Base-by-base conservation (phyloP, 2,888 invertebrate genomes). In the Harpagoxenus sublaevis region DNA sequence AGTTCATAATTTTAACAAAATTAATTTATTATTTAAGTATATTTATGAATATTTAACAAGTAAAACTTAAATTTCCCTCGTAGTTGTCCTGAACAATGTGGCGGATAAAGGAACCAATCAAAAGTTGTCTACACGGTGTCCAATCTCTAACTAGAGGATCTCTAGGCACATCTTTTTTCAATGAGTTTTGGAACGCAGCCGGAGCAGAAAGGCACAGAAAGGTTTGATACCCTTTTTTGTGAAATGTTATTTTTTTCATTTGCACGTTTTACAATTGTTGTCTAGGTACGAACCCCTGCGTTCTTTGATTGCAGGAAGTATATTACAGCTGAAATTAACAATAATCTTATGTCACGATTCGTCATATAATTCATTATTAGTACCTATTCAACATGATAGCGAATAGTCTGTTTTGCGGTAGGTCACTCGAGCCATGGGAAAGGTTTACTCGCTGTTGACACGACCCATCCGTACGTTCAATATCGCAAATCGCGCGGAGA, bases 401-500 rank as follows among this genome's bases (percentile, higher is more conserved):
- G 18, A 77, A 45, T 66, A 12, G 3, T 66, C 2, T 39, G 1
- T 78, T 57, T 68, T 31, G 4, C 10, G 15, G 74, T 86, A 82
- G 84, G 93, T 83, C 10, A 31, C 8, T 66, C 35, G 15, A 57
- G 71, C 1, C 94, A 97, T 97, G 97, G 97, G 97, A 91, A 96
- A 96, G 95, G 96, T 96, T 91, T 95, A 96, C 89, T 96, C 97
- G 0, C 95, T 95, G 90, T 95, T 97, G 71, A 95, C 96, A 39
- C 95, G 96, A 85, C 97, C 97, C 28, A 87, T 96, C 23, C 96
- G 96, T 93, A 96, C 97, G 42, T 97, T 97, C 91, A 98, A 98
- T 95, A 96, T 97, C 2, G 98, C 98, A 94, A 97, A 96, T 94
- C 96, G 98, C 87, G 98, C 97, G 42, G 97, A 97, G 91, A 97